A percentile compares a stretch with the other conserved stretches of the same genome.
These are phyloP conservation scores for Eidolon helvum DNA, from an alignment of 2,113 vertebrate species.

Conservation along the genomic window DNA sequence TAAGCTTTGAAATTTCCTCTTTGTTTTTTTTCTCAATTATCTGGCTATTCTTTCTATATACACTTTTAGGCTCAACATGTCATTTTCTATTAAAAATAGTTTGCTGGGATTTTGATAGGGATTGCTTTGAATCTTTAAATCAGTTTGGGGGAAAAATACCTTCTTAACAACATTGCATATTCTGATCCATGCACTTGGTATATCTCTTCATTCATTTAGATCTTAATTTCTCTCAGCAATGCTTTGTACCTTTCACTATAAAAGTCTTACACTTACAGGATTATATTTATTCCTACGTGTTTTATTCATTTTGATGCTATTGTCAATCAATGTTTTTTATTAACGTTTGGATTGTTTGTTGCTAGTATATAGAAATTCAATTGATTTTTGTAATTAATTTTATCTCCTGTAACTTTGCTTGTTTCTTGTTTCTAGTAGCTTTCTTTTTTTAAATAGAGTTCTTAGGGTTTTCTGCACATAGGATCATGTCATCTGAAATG, in stretches of 20 bases:
- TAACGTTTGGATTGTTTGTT: not conserved
- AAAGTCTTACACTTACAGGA: not conserved
- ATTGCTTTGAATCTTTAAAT: not conserved
- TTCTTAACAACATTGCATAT: not conserved
- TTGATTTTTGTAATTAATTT: not conserved
- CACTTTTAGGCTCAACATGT: not conserved
- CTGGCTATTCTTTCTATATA: not conserved
- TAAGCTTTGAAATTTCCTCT: not conserved
- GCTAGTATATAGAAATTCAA: not conserved
- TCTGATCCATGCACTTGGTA: not conserved
- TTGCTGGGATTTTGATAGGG: not conserved
- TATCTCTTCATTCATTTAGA: not conserved
- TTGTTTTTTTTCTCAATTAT: not conserved
- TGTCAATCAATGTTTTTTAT: not conserved
- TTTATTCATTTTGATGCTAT: not conserved
- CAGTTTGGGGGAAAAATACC: not conserved
- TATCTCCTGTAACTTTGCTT: not conserved
- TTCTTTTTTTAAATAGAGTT: not conserved
- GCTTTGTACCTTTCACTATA: not conserved
- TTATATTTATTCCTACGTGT: not conserved
- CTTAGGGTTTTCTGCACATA: not conserved
- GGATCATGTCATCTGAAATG: not conserved
- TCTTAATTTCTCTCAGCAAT: not conserved
- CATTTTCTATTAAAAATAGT: not conserved
- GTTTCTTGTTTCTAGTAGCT: not conserved